A percentile compares a stretch with the other conserved stretches of the same genome.
Conservation (phyloP, 1,140 invertebrate genomes). For the Ceratina australensis region DNA sequence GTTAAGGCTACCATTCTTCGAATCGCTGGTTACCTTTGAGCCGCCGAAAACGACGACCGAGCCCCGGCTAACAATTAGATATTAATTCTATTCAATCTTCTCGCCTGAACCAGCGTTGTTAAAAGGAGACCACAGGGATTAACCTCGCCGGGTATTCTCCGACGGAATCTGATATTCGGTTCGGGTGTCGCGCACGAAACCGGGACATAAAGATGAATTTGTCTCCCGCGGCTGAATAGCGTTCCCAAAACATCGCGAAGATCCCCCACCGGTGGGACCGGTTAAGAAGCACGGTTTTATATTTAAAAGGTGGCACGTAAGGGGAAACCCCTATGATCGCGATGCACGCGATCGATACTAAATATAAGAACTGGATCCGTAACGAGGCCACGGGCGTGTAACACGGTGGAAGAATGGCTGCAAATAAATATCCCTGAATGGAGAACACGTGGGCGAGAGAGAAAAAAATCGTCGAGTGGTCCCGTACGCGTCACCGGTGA, state of each 20-base stretch:
- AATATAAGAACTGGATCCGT: slow-evolving; percentile 31
- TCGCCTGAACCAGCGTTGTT: slow-evolving; percentile 11
- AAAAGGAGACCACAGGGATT: slow-evolving; percentile 53
- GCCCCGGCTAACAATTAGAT: slow-evolving; percentile 64
- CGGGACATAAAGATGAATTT: slow-evolving; percentile 57
- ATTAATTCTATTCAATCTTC: slow-evolving; percentile 67
- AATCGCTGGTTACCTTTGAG: slow-evolving; percentile 44
- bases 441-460: not conserved
- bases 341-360: slow-evolving; percentile 18
- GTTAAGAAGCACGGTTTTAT: slow-evolving; percentile 22
- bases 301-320: slow-evolving; percentile 34
- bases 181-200: not conserved
- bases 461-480: slow-evolving; percentile 22
- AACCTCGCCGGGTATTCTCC: slow-evolving; percentile 57
- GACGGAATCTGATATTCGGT: slow-evolving; percentile 39
- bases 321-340: slow-evolving; percentile 33
- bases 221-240: slow-evolving; percentile 30
- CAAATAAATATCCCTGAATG: slow-evolving; percentile 3
- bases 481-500: not conserved
- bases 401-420: not conserved
- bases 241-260: slow-evolving; percentile 41
- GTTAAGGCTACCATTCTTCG: slow-evolving; percentile 69
- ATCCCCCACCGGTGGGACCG: not conserved
- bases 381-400: not conserved
- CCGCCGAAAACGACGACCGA: slow-evolving; percentile 41